phyloP scores from a whole-genome alignment of 2,888 invertebrate species.

The Drosophila falleni region DNA sequence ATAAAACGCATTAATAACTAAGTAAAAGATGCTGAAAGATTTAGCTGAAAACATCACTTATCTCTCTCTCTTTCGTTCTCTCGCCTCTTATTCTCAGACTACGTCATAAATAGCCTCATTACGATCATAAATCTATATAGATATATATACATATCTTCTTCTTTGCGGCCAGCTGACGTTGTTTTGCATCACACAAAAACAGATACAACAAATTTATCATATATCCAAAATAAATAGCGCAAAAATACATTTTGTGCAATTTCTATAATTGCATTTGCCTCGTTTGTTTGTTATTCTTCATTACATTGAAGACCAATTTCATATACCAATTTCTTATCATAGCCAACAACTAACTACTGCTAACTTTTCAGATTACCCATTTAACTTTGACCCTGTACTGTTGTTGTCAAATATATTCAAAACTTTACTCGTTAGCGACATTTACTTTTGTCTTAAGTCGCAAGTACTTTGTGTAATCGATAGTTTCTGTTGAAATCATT shows the following conservation, averaged over 20 bases:
- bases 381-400: constrained; percentile 1
- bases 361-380: constrained; percentile 21
- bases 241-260: constrained; percentile 52
- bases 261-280: constrained; percentile 52
- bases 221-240: constrained; percentile 57
- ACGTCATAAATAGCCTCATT: constrained; percentile 37
- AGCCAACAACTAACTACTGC: constrained; percentile 21
- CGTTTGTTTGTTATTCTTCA: constrained; percentile 11
- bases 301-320: constrained; percentile 2
- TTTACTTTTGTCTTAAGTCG: constrained; percentile 7
- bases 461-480: constrained; percentile 49
- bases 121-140: constrained; percentile 10
- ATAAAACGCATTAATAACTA: constrained; percentile 59
- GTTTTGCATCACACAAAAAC: constrained; percentile 38
- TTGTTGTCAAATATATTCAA: constrained; percentile 23
- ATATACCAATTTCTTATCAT: constrained; percentile 10
- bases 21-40: constrained; percentile 49
- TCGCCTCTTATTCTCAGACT: not conserved
- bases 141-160: not conserved
- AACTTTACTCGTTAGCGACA: constrained; percentile 40
- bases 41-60: constrained; percentile 34
- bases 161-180: constrained; percentile 31
- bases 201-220: constrained; percentile 32
- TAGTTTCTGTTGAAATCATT: constrained; percentile 15
- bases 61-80: constrained; percentile 1